A percentile compares a stretch with the other conserved stretches of the same genome.
These are phyloP conservation scores for Ditylenchus dipsaci DNA, from an alignment of 1,140 invertebrate species.

Conservation along the genomic window DNA sequence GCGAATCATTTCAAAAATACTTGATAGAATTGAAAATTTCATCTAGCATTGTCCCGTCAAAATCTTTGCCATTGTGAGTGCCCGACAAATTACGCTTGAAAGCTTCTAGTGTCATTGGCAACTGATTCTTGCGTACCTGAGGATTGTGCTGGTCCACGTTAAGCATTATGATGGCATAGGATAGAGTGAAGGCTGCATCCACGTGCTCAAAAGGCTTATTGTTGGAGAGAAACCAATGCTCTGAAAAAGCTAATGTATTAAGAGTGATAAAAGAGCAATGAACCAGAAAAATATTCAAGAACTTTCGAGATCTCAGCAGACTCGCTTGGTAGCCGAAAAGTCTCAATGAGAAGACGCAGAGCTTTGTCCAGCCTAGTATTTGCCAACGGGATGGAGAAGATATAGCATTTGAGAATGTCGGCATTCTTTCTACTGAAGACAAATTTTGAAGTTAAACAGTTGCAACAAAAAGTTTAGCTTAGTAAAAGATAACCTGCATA, in stretches of 20 bases:
- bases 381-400: conserved; percentile 80
- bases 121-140: conserved; percentile 51
- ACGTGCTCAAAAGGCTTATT: conserved; percentile 83
- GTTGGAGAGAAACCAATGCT: conserved; percentile 64
- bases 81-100: conserved; percentile 84
- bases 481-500: conserved; percentile 65
- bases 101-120: conserved; percentile 65
- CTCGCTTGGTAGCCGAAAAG: conserved; percentile 93
- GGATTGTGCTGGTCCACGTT: conserved; percentile 99
- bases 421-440: conserved; percentile 62
- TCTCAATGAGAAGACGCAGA: conserved; percentile 83
- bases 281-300: conserved; percentile 91
- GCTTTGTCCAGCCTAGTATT: conserved; percentile 86
- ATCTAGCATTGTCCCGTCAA: conserved; percentile 86
- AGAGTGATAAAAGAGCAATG: conserved; percentile 62
- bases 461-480: too few relatives aligned
- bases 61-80: conserved; percentile 85
- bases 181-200: conserved; percentile 91
- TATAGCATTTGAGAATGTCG: conserved; percentile 67
- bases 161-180: conserved; percentile 96
- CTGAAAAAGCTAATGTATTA: conserved; percentile 11
- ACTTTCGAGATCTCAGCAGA: conserved; percentile 88
- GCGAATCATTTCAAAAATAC: conserved; percentile 62
- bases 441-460: too few relatives aligned
- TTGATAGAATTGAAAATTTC: conserved; percentile 89